A percentile compares a stretch with the other conserved stretches of the same genome.
Conservation (phyloP, 2,888 invertebrate genomes). For the Leucoptera coffeella region DNA sequence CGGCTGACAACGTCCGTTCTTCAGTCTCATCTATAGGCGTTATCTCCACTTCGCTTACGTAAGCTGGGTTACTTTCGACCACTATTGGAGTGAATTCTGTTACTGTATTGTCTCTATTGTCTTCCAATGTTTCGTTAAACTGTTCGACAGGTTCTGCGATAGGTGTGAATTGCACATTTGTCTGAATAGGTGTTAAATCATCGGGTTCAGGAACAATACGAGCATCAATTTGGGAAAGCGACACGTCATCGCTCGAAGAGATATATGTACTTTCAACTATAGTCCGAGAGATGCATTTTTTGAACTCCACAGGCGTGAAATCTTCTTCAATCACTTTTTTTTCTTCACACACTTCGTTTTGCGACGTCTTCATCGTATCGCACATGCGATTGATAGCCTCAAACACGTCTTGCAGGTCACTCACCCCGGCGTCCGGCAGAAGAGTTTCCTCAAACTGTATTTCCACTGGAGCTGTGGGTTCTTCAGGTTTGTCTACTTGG, state of each 20-base stretch:
- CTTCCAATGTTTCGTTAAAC: not conserved
- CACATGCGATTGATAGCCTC: conserved; percentile 44
- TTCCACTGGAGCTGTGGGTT: too few relatives aligned
- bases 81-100: not conserved
- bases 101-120: not conserved
- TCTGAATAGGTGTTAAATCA: not conserved
- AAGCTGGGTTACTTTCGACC: not conserved
- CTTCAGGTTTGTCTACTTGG: too few relatives aligned
- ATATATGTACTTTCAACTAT: not conserved
- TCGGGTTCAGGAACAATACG: too few relatives aligned
- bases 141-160: not conserved
- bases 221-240: too few relatives aligned
- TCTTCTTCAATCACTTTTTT: conserved; percentile 2
- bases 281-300: not conserved
- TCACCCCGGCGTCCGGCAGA: conserved; percentile 26
- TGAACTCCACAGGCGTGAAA: not conserved
- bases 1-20: not conserved
- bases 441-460: conserved; percentile 21
- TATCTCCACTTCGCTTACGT: not conserved
- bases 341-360: conserved; percentile 14
- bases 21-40: not conserved
- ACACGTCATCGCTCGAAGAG: too few relatives aligned
- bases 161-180: not conserved
- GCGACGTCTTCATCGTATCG: conserved; percentile 37
- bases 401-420: conserved; percentile 38